phyloP scores from a whole-genome alignment of 1,140 invertebrate genomes.

The Papilio polyxenes region DNA sequence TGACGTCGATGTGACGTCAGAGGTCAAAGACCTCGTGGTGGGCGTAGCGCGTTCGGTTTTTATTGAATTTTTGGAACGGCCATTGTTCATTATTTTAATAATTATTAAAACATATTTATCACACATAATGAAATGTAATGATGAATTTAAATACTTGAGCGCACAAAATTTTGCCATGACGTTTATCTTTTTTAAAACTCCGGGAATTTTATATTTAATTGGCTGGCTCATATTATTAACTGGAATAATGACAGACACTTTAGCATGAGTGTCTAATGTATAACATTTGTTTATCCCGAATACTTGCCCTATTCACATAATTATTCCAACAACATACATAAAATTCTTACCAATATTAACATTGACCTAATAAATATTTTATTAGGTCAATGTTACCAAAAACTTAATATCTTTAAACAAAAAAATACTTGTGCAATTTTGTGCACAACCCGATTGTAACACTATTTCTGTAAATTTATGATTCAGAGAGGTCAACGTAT shows the following conservation, averaged over 20 bases:
- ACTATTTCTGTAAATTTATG: constrained; percentile 29
- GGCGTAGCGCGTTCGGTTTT: constrained; percentile 35
- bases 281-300: not conserved
- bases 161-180: not conserved
- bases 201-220: not conserved
- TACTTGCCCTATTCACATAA: not conserved
- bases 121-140: constrained; percentile 9
- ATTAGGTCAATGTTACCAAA: not conserved
- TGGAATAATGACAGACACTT: not conserved
- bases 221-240: not conserved
- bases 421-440: not conserved
- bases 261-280: not conserved
- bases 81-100: constrained; percentile 18
- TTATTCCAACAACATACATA: not conserved
- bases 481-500: constrained; percentile 42
- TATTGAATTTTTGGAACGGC: constrained; percentile 34
- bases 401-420: not conserved
- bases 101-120: constrained; percentile 11
- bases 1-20: constrained; percentile 61
- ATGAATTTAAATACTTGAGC: not conserved
- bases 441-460: constrained; percentile 6
- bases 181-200: not conserved
- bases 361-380: not conserved
- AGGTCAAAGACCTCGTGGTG: constrained; percentile 36
- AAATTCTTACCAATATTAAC: not conserved